phyloP scores from a whole-genome alignment of 2,797 vertebrate species.

The Miopithecus talapoin region DNA sequence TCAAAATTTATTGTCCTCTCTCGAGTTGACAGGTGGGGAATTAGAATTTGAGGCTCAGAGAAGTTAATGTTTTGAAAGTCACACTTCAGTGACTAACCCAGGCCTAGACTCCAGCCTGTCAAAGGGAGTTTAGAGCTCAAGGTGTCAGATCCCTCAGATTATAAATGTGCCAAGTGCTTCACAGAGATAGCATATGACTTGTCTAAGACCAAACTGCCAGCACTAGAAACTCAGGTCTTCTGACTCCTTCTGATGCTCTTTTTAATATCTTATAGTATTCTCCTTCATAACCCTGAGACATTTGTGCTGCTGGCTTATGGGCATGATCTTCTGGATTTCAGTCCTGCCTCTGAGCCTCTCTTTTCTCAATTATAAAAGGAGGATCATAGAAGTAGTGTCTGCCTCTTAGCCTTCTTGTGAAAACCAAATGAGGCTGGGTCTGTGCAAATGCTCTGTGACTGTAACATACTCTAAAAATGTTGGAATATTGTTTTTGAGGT shows the following conservation, averaged over 20 bases:
- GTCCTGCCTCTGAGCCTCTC: not conserved
- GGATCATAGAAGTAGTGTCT: not conserved
- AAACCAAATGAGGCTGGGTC: not conserved
- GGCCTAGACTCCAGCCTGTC: not conserved
- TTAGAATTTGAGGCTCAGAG: not conserved
- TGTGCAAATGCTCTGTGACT: not conserved
- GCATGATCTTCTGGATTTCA: not conserved
- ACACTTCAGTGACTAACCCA: not conserved
- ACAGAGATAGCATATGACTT: not conserved
- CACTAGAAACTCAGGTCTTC: not conserved
- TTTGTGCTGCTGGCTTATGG: not conserved
- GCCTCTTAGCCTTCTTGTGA: not conserved
- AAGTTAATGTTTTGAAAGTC: slow-evolving; percentile 5
- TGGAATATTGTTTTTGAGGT: not conserved
- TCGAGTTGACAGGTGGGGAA: not conserved
- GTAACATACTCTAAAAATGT: not conserved
- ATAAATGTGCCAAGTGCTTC: not conserved
- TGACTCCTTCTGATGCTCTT: not conserved
- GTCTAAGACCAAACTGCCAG: not conserved
- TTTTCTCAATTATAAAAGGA: not conserved
- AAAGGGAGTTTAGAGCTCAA: not conserved
- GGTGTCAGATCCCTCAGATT: not conserved
- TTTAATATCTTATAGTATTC: not conserved
- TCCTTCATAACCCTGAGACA: not conserved
- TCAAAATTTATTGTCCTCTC: not conserved